Evolutionary conservation across 2,797 vertebrate species (phyloP).

Genomic region (Phrynocephalus vlangalii): DNA sequence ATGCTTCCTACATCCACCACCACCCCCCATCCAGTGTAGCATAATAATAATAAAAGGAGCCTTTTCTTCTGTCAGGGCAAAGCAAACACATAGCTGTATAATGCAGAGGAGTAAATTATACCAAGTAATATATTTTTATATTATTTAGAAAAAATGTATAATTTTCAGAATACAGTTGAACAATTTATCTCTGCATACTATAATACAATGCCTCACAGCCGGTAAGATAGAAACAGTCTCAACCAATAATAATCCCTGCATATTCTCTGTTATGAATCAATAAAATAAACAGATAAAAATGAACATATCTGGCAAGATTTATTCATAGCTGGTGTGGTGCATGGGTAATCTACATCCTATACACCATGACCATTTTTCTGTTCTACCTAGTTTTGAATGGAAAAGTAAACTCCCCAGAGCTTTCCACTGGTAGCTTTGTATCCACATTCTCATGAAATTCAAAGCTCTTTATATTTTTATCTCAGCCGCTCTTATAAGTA

Average conservation of each 20-base stretch:
- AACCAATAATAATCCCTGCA: background rate
- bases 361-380: background rate
- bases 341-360: background rate
- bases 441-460: background rate
- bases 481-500: background rate
- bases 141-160: background rate
- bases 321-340: background rate
- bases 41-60: background rate
- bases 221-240: slow-evolving; percentile 13
- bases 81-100: background rate
- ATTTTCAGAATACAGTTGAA: background rate
- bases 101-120: slow-evolving; percentile 29
- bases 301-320: slow-evolving; percentile 10
- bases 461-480: background rate
- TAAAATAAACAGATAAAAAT: slow-evolving; percentile 33
- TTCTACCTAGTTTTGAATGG: background rate
- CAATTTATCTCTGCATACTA: slow-evolving; percentile 4
- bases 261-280: background rate
- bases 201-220: slow-evolving; percentile 3
- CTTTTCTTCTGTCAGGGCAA: background rate
- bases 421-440: background rate
- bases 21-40: background rate
- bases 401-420: background rate
- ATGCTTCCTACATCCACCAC: slow-evolving; percentile 4
- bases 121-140: slow-evolving; percentile 30